Base-by-base conservation (phyloP, 2,113 vertebrate genomes). In the Ctenomys sociabilis region DNA sequence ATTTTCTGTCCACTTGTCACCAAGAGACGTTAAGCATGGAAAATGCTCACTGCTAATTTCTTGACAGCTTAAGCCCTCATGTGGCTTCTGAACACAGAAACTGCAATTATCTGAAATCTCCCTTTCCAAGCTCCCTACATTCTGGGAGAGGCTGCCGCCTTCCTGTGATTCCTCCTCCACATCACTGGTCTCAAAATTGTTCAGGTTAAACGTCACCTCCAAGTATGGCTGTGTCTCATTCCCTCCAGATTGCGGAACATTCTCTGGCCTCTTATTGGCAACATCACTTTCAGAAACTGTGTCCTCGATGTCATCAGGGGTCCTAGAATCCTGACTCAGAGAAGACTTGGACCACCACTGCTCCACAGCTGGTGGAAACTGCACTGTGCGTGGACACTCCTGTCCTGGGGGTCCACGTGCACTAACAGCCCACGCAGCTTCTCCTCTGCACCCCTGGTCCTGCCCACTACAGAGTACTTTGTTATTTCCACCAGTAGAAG, bases 181-280 rank as follows among this genome's bases (percentile, higher is more conserved):
- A 40, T 98, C 98, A 92, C 84, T 98, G 80, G 97, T 98, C 97
- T 98, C 98, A 97, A 98, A 98, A 96, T 95, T 88, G 28, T 95
- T 97, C 6, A 99, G 91, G 96, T 98, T 98, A 90, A 99, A 99
- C 91, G 95, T 98, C 59, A 98, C 91, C n/a, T 98, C 97, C 96
- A 97, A 90, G 72, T 98, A 63, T 6, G 95, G 72, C 28, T 97
- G 95, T 35, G 61, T 88, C 66, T 54, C n/a, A 61, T 40, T 35
- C 17, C 1, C 68, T 61, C 77, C 24, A 24, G 97, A n/a, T 30
- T 54, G 77, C 43, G 1, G 2, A 85, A 43, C 4, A 9, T 0
- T 7, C 61, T 30, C 49, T 11, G 95, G 84, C 19, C 45, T 75
- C 89, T 97, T 91, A 85, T 40, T 14, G 4, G 54, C 73, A 87